Percentiles rank a stretch among this genome's conserved stretches.
Evolutionary conservation across 1,140 invertebrate genomes (phyloP).

Genomic region (Brachionus angularis): DNA sequence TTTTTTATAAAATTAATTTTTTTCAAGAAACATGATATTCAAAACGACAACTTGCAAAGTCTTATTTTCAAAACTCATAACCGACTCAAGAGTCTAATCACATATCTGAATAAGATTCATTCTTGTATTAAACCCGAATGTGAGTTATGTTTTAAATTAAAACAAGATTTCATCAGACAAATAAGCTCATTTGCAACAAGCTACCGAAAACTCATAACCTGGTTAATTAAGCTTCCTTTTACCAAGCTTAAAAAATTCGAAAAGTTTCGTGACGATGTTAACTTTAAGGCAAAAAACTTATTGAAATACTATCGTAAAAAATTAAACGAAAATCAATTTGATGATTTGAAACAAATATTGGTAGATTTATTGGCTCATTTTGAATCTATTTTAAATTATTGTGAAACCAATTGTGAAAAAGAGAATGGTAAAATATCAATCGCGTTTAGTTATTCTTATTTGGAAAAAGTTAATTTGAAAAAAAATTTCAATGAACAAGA

Average conservation of each 20-base stretch:
- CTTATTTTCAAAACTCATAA: slow-evolving; percentile 9
- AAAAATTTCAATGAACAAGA: neutral
- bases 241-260: slow-evolving; percentile 28
- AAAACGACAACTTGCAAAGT: slow-evolving; percentile 8
- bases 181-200: neutral
- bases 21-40: slow-evolving; percentile 19
- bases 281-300: slow-evolving; percentile 22
- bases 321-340: slow-evolving; percentile 16
- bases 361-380: neutral
- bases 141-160: neutral
- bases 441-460: slow-evolving; percentile 20
- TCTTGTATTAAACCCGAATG: neutral
- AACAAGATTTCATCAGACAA: slow-evolving; percentile 2
- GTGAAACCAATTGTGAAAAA: slow-evolving; percentile 27
- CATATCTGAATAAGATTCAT: slow-evolving; percentile 25
- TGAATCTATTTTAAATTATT: neutral
- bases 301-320: slow-evolving; percentile 10
- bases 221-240: slow-evolving; percentile 12
- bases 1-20: slow-evolving; percentile 4
- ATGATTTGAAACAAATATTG: slow-evolving; percentile 15
- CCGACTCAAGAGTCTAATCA: neutral
- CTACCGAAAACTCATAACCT: slow-evolving; percentile 22
- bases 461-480: slow-evolving; percentile 22
- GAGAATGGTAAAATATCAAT: slow-evolving; percentile 36
- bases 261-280: slow-evolving; percentile 11